Conservation (phyloP, 2,888 invertebrate genomes). For the Corbicula japonica region DNA sequence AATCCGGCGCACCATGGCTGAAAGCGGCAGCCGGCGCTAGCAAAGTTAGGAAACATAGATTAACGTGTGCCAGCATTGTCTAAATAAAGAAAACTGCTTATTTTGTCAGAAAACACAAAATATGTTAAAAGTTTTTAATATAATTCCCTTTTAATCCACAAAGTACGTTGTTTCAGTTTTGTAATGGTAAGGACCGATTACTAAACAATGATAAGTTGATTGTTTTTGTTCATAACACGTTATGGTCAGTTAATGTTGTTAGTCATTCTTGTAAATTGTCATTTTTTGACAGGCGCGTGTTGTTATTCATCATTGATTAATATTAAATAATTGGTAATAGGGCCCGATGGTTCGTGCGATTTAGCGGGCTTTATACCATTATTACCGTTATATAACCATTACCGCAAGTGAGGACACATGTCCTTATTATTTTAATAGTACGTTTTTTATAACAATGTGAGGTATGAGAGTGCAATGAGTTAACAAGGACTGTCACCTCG, state of each 20-base stretch:
- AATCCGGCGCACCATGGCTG: slow-evolving; percentile 57
- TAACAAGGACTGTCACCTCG: too few relatives aligned
- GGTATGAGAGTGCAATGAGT: too few relatives aligned
- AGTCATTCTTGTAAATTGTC: background rate
- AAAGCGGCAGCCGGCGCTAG: slow-evolving; percentile 20
- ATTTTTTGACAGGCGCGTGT: slow-evolving; percentile 1
- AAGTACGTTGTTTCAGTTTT: background rate
- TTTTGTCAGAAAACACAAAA: background rate
- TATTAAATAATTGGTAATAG: too few relatives aligned
- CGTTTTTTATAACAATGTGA: too few relatives aligned
- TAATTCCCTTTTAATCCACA: background rate
- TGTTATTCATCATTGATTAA: too few relatives aligned
- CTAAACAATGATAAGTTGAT: background rate
- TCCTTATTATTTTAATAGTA: too few relatives aligned
- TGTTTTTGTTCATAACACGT: background rate
- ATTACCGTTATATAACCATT: too few relatives aligned
- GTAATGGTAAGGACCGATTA: too few relatives aligned
- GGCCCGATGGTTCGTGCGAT: too few relatives aligned
- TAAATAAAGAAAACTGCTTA: background rate
- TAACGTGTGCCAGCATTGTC: background rate
- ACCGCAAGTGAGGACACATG: too few relatives aligned
- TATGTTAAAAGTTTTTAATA: background rate
- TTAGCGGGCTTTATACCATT: too few relatives aligned
- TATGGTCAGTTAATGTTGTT: background rate
- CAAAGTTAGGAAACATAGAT: background rate